Conservation (phyloP, 2,797 vertebrate species). For the Rhabdomys pumilio region DNA sequence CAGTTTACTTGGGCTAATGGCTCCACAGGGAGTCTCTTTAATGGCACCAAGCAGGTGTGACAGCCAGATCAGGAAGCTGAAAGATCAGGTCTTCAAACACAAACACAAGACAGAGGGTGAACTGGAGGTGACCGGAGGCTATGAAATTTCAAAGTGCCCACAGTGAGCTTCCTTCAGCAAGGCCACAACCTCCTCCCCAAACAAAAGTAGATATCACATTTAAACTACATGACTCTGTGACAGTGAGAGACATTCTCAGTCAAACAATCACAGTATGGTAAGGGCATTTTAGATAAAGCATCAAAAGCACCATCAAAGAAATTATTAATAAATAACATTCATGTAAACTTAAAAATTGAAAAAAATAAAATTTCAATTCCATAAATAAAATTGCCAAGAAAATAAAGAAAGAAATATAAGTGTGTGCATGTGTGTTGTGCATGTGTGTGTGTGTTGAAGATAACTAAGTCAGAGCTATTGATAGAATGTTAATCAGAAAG, state of each 20-base stretch:
- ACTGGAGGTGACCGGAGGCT: not conserved
- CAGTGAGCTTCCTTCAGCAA: not conserved
- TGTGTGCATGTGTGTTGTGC: not conserved
- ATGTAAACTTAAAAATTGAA: not conserved
- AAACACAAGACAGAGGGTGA: too few relatives aligned
- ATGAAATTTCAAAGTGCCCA: not conserved
- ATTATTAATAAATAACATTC: not conserved
- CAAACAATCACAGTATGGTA: not conserved
- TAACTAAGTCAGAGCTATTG: not conserved
- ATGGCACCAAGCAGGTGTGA: not conserved
- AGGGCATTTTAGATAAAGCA: not conserved
- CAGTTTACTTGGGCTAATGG: not conserved
- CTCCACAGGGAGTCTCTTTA: not conserved
- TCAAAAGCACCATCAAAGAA: not conserved
- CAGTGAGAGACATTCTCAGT: not conserved
- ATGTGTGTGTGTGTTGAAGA: not conserved
- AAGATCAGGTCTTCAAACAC: not conserved
- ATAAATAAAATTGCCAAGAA: not conserved
- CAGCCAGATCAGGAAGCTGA: not conserved
- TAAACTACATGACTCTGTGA: not conserved
- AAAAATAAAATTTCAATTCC: not conserved
- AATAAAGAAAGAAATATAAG: not conserved
- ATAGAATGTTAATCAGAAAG: not conserved
- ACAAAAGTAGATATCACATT: not conserved
- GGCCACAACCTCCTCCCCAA: not conserved